Conservation (phyloP, 2,113 vertebrate genomes). For the Erythrocebus patas region DNA sequence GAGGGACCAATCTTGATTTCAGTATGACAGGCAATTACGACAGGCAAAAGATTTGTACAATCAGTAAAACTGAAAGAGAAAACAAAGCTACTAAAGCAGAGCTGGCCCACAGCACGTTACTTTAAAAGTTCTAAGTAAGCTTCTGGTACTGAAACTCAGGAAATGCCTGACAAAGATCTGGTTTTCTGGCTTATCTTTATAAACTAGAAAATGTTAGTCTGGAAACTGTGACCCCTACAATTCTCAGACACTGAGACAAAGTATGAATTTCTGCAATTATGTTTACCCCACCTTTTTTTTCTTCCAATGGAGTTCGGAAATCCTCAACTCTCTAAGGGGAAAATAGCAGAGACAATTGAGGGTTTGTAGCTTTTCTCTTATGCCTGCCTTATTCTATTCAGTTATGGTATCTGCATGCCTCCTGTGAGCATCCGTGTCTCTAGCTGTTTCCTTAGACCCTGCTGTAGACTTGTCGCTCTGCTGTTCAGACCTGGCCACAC, state of each 20-base stretch:
- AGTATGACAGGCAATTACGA: neutral
- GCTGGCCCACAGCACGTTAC: neutral
- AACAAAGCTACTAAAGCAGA: neutral
- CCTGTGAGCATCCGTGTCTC: neutral
- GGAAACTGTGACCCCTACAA: neutral
- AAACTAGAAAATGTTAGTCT: neutral
- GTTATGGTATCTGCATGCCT: neutral
- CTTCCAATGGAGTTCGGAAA: neutral
- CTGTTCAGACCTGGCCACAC: neutral
- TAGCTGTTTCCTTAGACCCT: neutral
- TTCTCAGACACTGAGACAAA: neutral
- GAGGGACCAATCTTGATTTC: neutral
- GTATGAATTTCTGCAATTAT: neutral
- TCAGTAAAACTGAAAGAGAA: neutral
- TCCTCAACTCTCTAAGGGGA: neutral
- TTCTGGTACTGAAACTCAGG: neutral
- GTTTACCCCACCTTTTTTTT: neutral
- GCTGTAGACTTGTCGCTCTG: neutral
- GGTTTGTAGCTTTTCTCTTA: neutral
- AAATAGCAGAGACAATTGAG: neutral
- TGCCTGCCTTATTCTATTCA: neutral
- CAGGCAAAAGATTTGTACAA: neutral
- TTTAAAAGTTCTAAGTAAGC: neutral
- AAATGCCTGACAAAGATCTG: neutral
- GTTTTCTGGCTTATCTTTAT: neutral